A percentile compares a stretch with the other conserved stretches of the same genome.
Conservation (phyloP, 1,140 invertebrate genomes). For the Platyscapa corneri region DNA sequence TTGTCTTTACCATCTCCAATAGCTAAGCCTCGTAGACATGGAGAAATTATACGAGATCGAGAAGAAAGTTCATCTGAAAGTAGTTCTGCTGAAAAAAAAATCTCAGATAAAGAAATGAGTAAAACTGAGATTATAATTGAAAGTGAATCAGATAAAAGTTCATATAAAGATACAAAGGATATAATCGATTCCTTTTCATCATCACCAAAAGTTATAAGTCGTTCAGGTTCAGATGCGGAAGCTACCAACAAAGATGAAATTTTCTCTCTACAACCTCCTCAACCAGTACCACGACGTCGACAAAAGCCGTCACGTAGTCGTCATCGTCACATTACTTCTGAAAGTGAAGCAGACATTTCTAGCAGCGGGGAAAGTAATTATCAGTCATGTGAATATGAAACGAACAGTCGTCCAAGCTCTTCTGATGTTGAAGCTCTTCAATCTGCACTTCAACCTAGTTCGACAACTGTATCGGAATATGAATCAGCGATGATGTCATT, state of each 20-base stretch:
- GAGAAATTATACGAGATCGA: background rate
- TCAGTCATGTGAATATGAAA: slow-evolving; percentile 88
- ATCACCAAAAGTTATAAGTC: slow-evolving; percentile 60
- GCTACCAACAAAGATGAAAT: slow-evolving; percentile 63
- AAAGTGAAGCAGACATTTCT: slow-evolving; percentile 79
- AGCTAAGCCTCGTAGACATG: slow-evolving; percentile 54
- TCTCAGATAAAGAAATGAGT: background rate
- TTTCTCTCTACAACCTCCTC: slow-evolving; percentile 64
- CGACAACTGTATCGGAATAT: slow-evolving; percentile 85
- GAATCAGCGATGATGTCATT: slow-evolving; percentile 89
- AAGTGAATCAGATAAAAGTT: slow-evolving; percentile 59
- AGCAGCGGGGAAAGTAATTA: slow-evolving; percentile 94
- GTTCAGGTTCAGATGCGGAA: slow-evolving; percentile 67
- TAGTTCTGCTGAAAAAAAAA: slow-evolving; percentile 47
- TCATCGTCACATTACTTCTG: slow-evolving; percentile 61
- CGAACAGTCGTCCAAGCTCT: slow-evolving; percentile 86
- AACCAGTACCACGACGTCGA: slow-evolving; percentile 65
- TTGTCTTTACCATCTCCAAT: slow-evolving; percentile 57
- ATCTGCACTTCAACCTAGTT: slow-evolving; percentile 74
- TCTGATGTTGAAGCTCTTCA: slow-evolving; percentile 87
- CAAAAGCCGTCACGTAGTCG: slow-evolving; percentile 65
- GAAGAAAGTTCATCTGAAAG: slow-evolving; percentile 44
- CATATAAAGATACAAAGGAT: slow-evolving; percentile 57
- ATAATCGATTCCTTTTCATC: slow-evolving; percentile 34
- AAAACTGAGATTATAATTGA: slow-evolving; percentile 56